phyloP scores from a whole-genome alignment of 1,140 invertebrate genomes.

The Pachypsylla venusta region DNA sequence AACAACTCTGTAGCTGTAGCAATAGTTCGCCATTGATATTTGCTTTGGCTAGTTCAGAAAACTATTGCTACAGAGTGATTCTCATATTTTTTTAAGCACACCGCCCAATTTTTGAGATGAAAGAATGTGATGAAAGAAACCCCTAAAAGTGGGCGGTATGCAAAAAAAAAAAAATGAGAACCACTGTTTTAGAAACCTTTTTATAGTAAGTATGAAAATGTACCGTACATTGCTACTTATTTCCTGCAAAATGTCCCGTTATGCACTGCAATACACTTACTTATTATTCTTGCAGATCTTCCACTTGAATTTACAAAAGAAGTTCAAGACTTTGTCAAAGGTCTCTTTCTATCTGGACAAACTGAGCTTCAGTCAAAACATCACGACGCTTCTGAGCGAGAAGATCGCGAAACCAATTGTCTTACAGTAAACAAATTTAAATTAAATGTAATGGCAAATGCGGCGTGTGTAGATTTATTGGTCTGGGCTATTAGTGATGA shows the following conservation, averaged over 20 bases:
- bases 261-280: not conserved
- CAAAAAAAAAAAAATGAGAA: no score
- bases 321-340: slow-evolving; percentile 80
- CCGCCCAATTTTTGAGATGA: no score
- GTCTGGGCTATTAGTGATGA: slow-evolving; percentile 96
- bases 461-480: slow-evolving; percentile 89
- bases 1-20: no score
- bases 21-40: no score
- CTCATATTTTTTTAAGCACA: no score
- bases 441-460: slow-evolving; percentile 91
- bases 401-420: slow-evolving; percentile 60
- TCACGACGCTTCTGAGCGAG: slow-evolving; percentile 64
- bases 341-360: slow-evolving; percentile 78
- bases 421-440: slow-evolving; percentile 78
- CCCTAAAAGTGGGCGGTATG: no score
- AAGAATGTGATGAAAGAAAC: no score
- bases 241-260: not conserved
- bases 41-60: no score
- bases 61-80: no score
- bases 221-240: not conserved
- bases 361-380: slow-evolving; percentile 74
- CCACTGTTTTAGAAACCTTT: no score
- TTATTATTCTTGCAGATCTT: slow-evolving; percentile 43
- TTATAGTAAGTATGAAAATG: not conserved
- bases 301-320: slow-evolving; percentile 82